Conservation (phyloP, 2,888 invertebrate species). For the Thelaira solivaga region DNA sequence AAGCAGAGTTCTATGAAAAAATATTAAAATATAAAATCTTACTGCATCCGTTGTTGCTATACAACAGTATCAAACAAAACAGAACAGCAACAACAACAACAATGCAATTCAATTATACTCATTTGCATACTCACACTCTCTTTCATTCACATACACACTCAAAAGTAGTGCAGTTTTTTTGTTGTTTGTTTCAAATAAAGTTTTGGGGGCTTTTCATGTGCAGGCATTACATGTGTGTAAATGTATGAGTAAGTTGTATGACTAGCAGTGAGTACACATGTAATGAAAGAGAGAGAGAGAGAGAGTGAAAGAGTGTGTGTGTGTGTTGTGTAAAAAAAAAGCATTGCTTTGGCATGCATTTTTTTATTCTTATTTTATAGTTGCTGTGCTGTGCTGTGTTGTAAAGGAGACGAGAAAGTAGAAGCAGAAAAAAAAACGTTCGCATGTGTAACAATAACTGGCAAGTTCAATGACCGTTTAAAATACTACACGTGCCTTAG, state of each 20-base stretch:
- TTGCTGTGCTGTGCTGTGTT: constrained; percentile 21
- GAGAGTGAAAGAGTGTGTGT: neutral
- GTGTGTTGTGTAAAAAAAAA: neutral
- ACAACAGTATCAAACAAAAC: too few species aligned
- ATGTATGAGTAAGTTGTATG: constrained; percentile 2
- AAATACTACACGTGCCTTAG: constrained; percentile 61
- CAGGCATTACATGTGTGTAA: constrained; percentile 9
- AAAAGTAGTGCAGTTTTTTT: neutral
- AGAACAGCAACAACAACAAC: neutral
- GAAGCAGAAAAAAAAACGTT: constrained; percentile 33
- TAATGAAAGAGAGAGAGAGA: constrained; percentile 4
- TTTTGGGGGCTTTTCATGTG: constrained; percentile 24
- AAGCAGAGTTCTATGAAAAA: neutral
- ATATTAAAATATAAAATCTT: neutral
- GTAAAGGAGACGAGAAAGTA: too few species aligned
- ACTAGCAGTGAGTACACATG: neutral
- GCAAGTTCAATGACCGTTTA: constrained; percentile 72
- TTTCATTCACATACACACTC: neutral
- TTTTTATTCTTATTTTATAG: constrained; percentile 27
- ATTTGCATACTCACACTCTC: neutral
- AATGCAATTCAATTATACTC: constrained; percentile 20
- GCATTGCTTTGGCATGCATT: constrained; percentile 1
- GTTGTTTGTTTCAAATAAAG: neutral
- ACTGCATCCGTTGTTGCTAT: constrained; percentile 20
- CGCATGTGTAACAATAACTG: constrained; percentile 51